Base-by-base conservation (phyloP, 2,113 vertebrate genomes). In the Craseonycteris thonglongyai region DNA sequence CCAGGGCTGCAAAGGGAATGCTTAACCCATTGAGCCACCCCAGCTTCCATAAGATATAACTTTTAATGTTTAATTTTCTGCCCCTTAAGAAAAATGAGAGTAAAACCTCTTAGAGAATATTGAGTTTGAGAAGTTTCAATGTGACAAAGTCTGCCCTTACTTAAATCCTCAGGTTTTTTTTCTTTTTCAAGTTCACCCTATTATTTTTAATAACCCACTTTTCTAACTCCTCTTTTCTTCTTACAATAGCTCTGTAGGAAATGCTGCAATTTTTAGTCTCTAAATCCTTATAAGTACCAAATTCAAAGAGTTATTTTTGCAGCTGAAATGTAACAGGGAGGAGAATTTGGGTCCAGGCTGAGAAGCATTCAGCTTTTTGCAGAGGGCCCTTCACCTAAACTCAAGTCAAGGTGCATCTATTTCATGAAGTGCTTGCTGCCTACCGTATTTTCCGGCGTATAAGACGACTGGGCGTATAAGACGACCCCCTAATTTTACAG, bases 291-390 rank as follows among this genome's bases (percentile, higher is more conserved):
- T 95, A 66, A 96, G 96, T 86, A 94, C 96, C 86, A 12, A 69
- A 93, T 76, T 97, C 96, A 96, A 97, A 97, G 97, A 94, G 93
- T 91, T 97, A 94, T 95, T 92, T 95, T 96, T 94, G 91, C 94
- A 16, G 69, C 82, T 45, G 47, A 86, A 58, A 91, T 91, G 89
- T 38, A 86, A 91, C 8, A 91, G 95, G 86, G 61, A 80, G 83
- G 85, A 47, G 74, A 65, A 51, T 33, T 6, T 45, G 91, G 93
- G 65, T 4, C 28, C 59, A 28, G 86, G 83, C 78, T 21, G 91
- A 68, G 69, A 65, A 59, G 49, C 71, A 40, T 0, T 18, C 5
- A 2, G 88, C 66, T n/a, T 21, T 71, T 6, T 24, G 85, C 68
- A 49, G 58, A 80, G 63, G 93, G 76, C 65, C 45, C 72, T n/a